Evolutionary conservation across 2,797 vertebrate species (phyloP), one percentile per base, ranked within the genome.

Genomic region (Antennarius maculatus): DNA sequence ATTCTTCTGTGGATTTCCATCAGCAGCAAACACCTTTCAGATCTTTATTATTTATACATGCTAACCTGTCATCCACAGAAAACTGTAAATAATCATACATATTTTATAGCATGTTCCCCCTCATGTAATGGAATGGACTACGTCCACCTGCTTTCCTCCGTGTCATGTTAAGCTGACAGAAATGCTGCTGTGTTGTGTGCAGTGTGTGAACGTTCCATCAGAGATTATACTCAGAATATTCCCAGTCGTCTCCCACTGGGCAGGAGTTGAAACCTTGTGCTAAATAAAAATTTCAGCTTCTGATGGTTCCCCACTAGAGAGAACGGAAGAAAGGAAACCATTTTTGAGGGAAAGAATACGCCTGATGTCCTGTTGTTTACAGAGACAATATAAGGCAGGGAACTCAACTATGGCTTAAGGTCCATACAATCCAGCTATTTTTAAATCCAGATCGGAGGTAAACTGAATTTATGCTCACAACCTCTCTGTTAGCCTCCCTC

Each of bases 71-170:
- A 61, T 83, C 84, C 76, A 54, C 67, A 69, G 74, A 76, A 61
- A 80, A 77, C 77, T 88, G 86, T 90, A 91, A 89, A 91, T 91
- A 90, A 79, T 54, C 59, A 89, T 91, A 69, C 85, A 88, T 89
- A 87, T 92, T 93, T 92, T 27, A 90, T 86, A 59, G 14, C 39
- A n/a, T 71, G 23, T 81, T 84, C 67, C 54, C 31, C 55, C 55
- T 73, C 86, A 88, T 57, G 82, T 77, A 62, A 85, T 86, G 74
- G 80, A 80, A 79, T 42, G 59, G 13, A 34, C 58, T 78, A 49
- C 74, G 67, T 76, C 77, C 74, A 69, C 43, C 49, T 51, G 51
- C 62, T 82, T 50, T 34, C 48, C 61, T 53, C 41, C 27, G 51
- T 18, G 54, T 48, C 50, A 48, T 54, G 53, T 51, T 58, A 56